phyloP scores from a whole-genome alignment of 2,888 invertebrate genomes.

The Beris chalybata region DNA sequence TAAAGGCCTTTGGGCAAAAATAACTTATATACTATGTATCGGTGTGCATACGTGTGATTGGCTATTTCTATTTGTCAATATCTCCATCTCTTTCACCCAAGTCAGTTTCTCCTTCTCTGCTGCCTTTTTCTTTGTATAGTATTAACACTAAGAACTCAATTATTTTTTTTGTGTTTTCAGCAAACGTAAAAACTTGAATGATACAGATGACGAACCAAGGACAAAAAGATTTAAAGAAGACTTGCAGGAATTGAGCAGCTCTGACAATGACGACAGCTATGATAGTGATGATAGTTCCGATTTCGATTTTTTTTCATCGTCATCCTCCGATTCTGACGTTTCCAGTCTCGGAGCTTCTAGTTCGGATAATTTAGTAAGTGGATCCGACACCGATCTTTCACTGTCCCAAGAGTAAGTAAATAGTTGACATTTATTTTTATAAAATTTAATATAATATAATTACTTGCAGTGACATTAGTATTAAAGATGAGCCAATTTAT shows the following conservation, averaged over 20 bases:
- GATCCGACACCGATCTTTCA: background rate
- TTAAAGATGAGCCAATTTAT: slow-evolving; percentile 19
- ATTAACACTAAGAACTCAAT: too few relatives aligned
- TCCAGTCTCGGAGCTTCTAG: background rate
- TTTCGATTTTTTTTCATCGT: slow-evolving; percentile 24
- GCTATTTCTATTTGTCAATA: too few relatives aligned
- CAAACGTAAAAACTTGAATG: slow-evolving; percentile 8
- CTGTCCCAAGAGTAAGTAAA: slow-evolving; percentile 15
- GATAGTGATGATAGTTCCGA: slow-evolving; percentile 16
- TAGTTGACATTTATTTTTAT: background rate
- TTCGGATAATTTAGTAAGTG: slow-evolving; percentile 5
- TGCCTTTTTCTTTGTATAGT: too few relatives aligned
- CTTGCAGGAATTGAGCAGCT: slow-evolving; percentile 1
- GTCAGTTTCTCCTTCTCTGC: too few relatives aligned
- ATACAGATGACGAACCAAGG: slow-evolving; percentile 8
- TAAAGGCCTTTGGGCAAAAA: too few relatives aligned
- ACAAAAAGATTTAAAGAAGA: slow-evolving; percentile 15
- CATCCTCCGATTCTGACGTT: slow-evolving; percentile 4
- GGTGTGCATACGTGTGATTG: too few relatives aligned
- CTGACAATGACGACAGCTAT: slow-evolving; percentile 8
- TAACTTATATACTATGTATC: too few relatives aligned
- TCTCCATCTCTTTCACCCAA: too few relatives aligned
- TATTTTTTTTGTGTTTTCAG: background rate
- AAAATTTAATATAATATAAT: background rate
- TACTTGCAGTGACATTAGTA: slow-evolving; percentile 21